phyloP scores from a whole-genome alignment of 2,113 vertebrate genomes.

The Salvelinus sp. region DNA sequence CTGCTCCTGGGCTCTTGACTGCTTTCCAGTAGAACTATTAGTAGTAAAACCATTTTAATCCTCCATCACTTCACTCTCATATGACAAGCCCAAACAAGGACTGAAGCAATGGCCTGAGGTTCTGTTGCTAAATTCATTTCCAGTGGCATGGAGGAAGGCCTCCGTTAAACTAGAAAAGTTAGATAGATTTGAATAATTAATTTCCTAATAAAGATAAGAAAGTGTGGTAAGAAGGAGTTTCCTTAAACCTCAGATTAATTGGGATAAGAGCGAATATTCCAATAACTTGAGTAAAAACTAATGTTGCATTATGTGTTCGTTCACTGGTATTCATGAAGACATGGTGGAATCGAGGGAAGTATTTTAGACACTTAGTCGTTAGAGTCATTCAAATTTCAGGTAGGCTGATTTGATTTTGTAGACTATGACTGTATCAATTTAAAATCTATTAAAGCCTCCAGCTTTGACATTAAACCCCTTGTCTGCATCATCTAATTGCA shows the following conservation, averaged over 20 bases:
- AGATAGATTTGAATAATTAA: slow-evolving; percentile 26
- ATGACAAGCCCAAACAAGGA: slow-evolving; percentile 19
- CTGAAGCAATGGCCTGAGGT: background rate
- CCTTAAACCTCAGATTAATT: background rate
- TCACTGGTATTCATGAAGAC: background rate
- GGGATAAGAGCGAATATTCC: background rate
- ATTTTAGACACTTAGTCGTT: background rate
- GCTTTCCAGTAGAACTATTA: slow-evolving; percentile 3
- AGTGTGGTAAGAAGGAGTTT: slow-evolving; percentile 12
- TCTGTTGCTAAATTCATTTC: slow-evolving; percentile 10
- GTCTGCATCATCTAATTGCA: no score
- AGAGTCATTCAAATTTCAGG: background rate
- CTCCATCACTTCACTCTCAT: slow-evolving; percentile 2
- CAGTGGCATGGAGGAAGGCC: background rate
- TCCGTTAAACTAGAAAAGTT: slow-evolving; percentile 7
- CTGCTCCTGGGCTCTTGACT: background rate
- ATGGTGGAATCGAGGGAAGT: background rate
- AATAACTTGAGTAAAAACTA: background rate
- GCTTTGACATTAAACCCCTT: no score
- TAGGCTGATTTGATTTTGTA: no score
- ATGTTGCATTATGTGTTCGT: background rate
- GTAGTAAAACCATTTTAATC: slow-evolving; percentile 26
- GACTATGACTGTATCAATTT: no score
- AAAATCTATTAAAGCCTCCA: no score
- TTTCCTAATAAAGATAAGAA: slow-evolving; percentile 48